Evolutionary conservation across 2,113 vertebrate genomes (phyloP).

Genomic region (Hyaena hyaena): DNA sequence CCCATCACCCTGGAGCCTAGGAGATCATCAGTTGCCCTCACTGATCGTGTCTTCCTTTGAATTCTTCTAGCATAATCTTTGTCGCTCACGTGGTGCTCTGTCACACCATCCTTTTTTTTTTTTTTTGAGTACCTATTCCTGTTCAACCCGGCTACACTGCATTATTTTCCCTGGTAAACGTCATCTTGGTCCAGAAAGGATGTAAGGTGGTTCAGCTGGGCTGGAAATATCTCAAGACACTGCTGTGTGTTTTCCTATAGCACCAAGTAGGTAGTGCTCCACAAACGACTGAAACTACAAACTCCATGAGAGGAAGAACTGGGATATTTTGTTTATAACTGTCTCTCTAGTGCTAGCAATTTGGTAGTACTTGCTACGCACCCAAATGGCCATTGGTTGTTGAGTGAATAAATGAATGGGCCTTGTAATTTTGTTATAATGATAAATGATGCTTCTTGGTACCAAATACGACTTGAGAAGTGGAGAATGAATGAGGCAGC

Average conservation of each 20-base stretch:
- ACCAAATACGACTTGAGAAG: constrained; percentile 11
- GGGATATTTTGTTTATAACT: background rate
- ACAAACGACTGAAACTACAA: background rate
- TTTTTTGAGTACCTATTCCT: background rate
- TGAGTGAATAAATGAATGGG: background rate
- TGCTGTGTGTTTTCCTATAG: background rate
- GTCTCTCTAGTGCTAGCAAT: background rate
- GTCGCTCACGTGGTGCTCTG: background rate
- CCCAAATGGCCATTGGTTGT: background rate
- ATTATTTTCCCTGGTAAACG: constrained; percentile 31
- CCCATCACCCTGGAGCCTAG: background rate
- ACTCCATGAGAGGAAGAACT: background rate
- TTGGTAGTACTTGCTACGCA: background rate
- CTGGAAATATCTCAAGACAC: background rate
- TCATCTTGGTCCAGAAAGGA: background rate
- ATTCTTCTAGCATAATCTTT: background rate
- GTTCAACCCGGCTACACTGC: background rate
- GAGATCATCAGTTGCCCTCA: background rate
- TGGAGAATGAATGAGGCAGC: background rate
- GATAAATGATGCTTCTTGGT: background rate
- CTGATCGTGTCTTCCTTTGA: constrained; percentile 2
- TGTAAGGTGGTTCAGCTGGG: background rate
- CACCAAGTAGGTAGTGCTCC: background rate
- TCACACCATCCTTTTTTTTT: background rate
- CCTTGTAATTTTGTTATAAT: background rate